Evolutionary conservation across 2,113 vertebrate species (phyloP), one percentile per base, ranked within the genome.

Genomic region (Pleuronectes platessa): DNA sequence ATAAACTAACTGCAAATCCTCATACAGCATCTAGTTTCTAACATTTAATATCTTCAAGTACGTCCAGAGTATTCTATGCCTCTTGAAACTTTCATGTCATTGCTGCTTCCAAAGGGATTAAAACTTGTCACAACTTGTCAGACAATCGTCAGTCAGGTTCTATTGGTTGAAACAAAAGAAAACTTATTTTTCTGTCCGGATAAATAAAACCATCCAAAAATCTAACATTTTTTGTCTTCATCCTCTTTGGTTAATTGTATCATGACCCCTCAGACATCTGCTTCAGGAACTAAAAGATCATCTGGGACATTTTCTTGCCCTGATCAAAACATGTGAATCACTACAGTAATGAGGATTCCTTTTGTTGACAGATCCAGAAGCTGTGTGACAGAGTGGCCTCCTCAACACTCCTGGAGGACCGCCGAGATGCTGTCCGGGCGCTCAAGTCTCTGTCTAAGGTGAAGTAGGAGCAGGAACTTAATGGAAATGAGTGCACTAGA

Each of bases 301-400:
- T 47, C 3, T 47, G 12, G 15, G 31, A 35, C 31, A 15, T 47
- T 47, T 14, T 17, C 13, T 47, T 47, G 45, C 51, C 51, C n/a
- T 5, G 3, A n/a, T 53, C 7, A n/a, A n/a, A 18, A 51, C 47
- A 45, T 45, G 10, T 3, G 14, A 53, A 53, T 27, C 5, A 27
- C 27, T 5, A 27, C 5, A n/a, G 51, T 5, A n/a, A 53, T 9
- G 18, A 21, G 10, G 51, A 20, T 54, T 21, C 51, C 2, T 54
- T 12, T 42, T 13, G 12, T 42, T 49, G 23, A 47, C 89, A 99
- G 98, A 97, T 99, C 74, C 98, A 99, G 92, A 99, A 98, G 85
- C 90, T 99, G 64, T 99, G 98, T 80, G 98, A 99, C 88, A 92
- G 98, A 1, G 98, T 98, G 3, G 96, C 98, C 23, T 99, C 98